phyloP scores from a whole-genome alignment of 2,797 vertebrate species.

The Catostomus latipinnis region DNA sequence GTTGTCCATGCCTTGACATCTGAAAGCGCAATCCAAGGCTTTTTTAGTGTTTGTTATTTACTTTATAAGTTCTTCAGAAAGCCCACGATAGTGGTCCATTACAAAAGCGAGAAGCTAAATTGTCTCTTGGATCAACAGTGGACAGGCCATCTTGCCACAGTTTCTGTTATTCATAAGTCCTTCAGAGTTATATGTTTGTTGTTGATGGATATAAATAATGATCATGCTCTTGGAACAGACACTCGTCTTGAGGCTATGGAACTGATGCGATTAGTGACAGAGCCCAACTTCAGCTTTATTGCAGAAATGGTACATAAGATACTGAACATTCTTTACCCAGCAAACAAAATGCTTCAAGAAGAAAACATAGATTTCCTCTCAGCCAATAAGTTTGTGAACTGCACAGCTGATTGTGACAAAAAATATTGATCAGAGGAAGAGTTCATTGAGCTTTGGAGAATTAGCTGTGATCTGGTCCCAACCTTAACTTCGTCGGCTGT shows the following conservation, averaged over 20 bases:
- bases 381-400: no score
- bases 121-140: no score
- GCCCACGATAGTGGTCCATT: no score
- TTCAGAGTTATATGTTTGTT: not conserved
- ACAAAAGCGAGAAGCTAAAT: no score
- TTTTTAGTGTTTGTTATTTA: no score
- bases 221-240: not conserved
- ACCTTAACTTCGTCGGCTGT: not conserved
- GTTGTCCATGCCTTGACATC: no score
- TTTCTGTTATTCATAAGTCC: not conserved
- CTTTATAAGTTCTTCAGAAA: no score
- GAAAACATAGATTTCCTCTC: no score
- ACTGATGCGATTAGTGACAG: not conserved
- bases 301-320: not conserved
- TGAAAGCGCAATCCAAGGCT: no score
- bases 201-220: not conserved
- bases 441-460: not conserved
- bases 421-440: no score
- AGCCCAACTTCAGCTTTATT: not conserved
- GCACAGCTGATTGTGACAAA: no score
- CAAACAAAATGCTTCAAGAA: not conserved
- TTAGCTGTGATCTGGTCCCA: not conserved
- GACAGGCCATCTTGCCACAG: no score
- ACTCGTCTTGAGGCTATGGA: not conserved
- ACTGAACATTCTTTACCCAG: not conserved